phyloP scores from a whole-genome alignment of 2,113 vertebrate genomes.

The Xenopus laevis region DNA sequence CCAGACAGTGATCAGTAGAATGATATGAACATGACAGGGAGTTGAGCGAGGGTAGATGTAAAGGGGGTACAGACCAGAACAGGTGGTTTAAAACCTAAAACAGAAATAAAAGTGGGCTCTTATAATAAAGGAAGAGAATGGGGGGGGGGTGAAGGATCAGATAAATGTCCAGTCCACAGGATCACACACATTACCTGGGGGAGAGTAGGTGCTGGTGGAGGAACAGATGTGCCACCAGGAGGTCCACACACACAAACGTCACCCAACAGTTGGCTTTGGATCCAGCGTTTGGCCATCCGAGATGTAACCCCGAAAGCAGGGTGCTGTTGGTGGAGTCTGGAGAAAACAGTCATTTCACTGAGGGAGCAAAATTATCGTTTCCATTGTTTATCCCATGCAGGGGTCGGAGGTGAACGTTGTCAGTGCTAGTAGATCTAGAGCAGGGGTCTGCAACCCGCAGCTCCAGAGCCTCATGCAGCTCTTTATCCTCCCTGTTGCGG shows the following conservation, averaged over 20 bases:
- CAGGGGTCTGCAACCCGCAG: too few species aligned
- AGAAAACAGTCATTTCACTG: neutral
- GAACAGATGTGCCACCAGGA: slow-evolving; percentile 85
- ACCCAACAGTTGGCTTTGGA: slow-evolving; percentile 81
- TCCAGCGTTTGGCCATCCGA: slow-evolving; percentile 89
- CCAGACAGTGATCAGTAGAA: neutral
- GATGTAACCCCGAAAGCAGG: slow-evolving; percentile 76
- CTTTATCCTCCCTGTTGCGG: too few species aligned
- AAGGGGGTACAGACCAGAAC: too few species aligned
- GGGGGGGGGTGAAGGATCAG: slow-evolving; percentile 69
- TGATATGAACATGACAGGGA: slow-evolving; percentile 85
- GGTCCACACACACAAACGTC: slow-evolving; percentile 81
- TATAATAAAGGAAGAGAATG: too few species aligned
- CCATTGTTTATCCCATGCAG: too few species aligned
- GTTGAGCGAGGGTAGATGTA: slow-evolving; percentile 69
- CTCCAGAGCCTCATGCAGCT: too few species aligned
- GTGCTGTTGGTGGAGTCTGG: slow-evolving; percentile 90
- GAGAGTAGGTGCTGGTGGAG: slow-evolving; percentile 80
- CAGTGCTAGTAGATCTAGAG: too few species aligned
- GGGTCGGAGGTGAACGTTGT: too few species aligned
- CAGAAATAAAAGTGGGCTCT: neutral
- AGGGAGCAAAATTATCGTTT: neutral
- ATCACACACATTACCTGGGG: slow-evolving; percentile 73
- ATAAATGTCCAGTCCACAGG: too few species aligned
- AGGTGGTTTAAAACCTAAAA: too few species aligned